Conservation (phyloP, 2,888 invertebrate genomes). For the Lithophane socia region DNA sequence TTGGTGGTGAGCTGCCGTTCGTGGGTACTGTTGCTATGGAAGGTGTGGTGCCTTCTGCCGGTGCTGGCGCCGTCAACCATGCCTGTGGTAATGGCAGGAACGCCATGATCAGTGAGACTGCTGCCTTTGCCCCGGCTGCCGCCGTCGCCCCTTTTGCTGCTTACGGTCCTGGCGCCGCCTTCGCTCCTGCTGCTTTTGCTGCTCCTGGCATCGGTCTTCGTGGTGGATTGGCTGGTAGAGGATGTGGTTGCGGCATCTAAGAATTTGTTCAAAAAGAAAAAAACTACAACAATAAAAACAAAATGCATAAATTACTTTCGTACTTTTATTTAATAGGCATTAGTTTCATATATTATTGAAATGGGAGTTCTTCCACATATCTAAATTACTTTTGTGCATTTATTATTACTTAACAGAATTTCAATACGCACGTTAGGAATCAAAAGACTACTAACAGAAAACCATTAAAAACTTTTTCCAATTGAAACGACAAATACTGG, state of each 20-base stretch:
- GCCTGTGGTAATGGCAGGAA: constrained; percentile 73
- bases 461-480: too few relatives aligned
- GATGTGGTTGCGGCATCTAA: constrained; percentile 24
- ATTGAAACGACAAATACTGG: too few relatives aligned
- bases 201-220: neutral
- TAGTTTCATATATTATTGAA: too few relatives aligned
- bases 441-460: too few relatives aligned
- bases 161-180: constrained; percentile 12
- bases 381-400: too few relatives aligned
- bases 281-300: too few relatives aligned
- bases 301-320: too few relatives aligned
- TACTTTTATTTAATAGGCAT: too few relatives aligned
- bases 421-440: too few relatives aligned
- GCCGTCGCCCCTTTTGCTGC: neutral
- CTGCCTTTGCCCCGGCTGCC: constrained; percentile 12
- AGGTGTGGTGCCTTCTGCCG: constrained; percentile 74
- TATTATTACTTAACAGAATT: too few relatives aligned
- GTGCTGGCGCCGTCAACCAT: constrained; percentile 72
- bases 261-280: neutral
- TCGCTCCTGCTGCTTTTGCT: constrained; percentile 35
- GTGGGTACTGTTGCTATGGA: constrained; percentile 73
- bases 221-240: constrained; percentile 4
- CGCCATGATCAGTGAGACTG: constrained; percentile 61
- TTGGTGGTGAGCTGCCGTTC: constrained; percentile 73
- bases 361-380: too few relatives aligned